These are phyloP conservation scores for Poecile montanus DNA, from an alignment of 2,797 vertebrate species.

Conservation along the genomic window DNA sequence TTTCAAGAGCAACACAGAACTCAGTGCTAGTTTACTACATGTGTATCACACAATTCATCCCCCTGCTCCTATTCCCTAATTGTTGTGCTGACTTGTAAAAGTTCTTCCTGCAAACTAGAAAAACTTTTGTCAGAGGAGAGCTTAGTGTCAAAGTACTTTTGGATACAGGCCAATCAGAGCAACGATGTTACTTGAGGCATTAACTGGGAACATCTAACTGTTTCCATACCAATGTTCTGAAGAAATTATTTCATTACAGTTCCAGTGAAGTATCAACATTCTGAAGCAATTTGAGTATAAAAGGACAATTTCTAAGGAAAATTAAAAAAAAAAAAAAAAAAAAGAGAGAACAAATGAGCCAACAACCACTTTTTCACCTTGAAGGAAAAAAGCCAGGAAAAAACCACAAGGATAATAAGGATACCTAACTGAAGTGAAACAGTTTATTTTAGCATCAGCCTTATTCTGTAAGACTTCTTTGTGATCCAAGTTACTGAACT, in stretches of 20 bases:
- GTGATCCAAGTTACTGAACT: background rate
- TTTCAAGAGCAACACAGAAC: background rate
- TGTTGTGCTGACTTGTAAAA: background rate
- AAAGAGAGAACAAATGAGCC: background rate
- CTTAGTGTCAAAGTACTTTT: background rate
- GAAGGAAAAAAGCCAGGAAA: background rate
- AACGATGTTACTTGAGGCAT: background rate
- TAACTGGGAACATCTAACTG: background rate
- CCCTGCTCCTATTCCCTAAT: background rate
- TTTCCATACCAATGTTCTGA: background rate
- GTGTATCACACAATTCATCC: background rate
- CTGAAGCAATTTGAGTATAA: background rate
- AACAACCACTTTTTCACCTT: background rate
- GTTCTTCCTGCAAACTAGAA: background rate
- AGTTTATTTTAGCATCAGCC: background rate
- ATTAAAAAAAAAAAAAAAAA: background rate
- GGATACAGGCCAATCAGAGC: background rate
- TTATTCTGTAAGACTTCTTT: background rate
- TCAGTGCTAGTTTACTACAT: background rate
- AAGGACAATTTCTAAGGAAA: background rate
- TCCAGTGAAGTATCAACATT: background rate
- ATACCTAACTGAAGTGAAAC: background rate
- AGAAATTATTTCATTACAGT: background rate
- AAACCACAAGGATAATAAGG: background rate
- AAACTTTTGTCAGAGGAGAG: background rate